phyloP scores from a whole-genome alignment of 2,888 invertebrate species.

The Micropterix aruncella region DNA sequence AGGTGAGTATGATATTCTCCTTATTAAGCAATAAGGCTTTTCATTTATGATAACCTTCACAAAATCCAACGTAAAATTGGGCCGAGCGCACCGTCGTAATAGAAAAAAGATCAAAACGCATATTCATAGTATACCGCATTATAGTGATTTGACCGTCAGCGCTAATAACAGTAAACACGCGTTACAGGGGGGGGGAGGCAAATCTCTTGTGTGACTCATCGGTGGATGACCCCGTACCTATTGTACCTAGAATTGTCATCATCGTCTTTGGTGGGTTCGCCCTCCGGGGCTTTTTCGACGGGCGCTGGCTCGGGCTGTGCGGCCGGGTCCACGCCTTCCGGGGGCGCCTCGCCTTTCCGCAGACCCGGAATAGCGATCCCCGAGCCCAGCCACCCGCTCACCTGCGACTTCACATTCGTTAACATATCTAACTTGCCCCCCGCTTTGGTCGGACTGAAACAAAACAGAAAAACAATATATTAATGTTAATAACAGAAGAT shows the following conservation, averaged over 20 bases:
- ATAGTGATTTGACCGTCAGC: constrained; percentile 24
- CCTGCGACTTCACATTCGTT: constrained; percentile 74
- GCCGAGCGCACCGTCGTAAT: too few species aligned
- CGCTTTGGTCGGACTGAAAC: constrained; percentile 53
- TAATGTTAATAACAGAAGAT: neutral
- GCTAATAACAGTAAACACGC: neutral
- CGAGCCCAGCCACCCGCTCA: constrained; percentile 73
- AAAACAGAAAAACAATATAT: constrained; percentile 11
- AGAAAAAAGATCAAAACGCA: constrained; percentile 1
- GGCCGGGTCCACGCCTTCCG: constrained; percentile 28
- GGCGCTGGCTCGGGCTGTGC: constrained; percentile 30
- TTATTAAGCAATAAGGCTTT: too few species aligned
- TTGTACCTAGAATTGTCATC: constrained; percentile 81
- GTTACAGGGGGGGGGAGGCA: neutral
- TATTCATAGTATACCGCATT: constrained; percentile 12
- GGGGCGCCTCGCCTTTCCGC: constrained; percentile 44
- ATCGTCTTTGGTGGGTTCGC: constrained; percentile 47
- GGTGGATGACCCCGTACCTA: constrained; percentile 51
- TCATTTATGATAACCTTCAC: too few species aligned
- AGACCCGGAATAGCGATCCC: constrained; percentile 65
- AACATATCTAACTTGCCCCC: constrained; percentile 67
- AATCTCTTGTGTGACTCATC: constrained; percentile 26
- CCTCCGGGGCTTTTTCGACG: constrained; percentile 24
- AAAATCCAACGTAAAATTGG: too few species aligned
- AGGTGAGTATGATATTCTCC: too few species aligned